These are phyloP conservation scores for Polia nebulosa DNA, from an alignment of 2,888 invertebrate genomes.

Conservation along the genomic window DNA sequence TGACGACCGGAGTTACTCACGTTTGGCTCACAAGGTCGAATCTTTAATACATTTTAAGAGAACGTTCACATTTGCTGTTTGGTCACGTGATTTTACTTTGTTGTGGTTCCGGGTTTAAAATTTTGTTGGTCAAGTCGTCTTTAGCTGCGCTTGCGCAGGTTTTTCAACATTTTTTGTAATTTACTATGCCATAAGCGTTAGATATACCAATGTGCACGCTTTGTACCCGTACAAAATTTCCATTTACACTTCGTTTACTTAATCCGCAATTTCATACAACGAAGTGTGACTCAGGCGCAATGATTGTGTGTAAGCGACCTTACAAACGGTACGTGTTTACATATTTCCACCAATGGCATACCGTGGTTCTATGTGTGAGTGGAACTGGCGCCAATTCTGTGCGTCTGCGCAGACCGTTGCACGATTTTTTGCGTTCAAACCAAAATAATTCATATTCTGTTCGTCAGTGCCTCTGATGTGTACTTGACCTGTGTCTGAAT, in stretches of 20 bases:
- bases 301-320: constrained; percentile 48
- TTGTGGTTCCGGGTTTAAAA: constrained; percentile 31
- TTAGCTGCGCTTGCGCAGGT: constrained; percentile 1
- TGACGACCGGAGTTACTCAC: constrained; percentile 71
- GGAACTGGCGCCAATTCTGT: constrained; percentile 39
- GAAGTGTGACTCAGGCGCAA: constrained; percentile 33
- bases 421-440: constrained; percentile 55
- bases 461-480: constrained; percentile 29
- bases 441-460: constrained; percentile 45
- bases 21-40: constrained; percentile 68
- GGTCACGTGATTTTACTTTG: constrained; percentile 34
- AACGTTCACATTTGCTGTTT: constrained; percentile 48
- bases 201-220: constrained; percentile 9
- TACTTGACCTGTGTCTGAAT: constrained; percentile 42
- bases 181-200: neutral
- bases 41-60: constrained; percentile 53
- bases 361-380: constrained; percentile 56
- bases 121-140: neutral
- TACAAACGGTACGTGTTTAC: constrained; percentile 44
- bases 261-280: constrained; percentile 19
- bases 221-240: constrained; percentile 13
- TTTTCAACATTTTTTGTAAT: neutral
- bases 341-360: constrained; percentile 44
- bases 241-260: constrained; percentile 21
- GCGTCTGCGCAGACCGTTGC: constrained; percentile 61